A percentile compares a stretch with the other conserved stretches of the same genome.
Evolutionary conservation across 2,113 vertebrate genomes (phyloP).

Genomic region (Notechis scutatus): DNA sequence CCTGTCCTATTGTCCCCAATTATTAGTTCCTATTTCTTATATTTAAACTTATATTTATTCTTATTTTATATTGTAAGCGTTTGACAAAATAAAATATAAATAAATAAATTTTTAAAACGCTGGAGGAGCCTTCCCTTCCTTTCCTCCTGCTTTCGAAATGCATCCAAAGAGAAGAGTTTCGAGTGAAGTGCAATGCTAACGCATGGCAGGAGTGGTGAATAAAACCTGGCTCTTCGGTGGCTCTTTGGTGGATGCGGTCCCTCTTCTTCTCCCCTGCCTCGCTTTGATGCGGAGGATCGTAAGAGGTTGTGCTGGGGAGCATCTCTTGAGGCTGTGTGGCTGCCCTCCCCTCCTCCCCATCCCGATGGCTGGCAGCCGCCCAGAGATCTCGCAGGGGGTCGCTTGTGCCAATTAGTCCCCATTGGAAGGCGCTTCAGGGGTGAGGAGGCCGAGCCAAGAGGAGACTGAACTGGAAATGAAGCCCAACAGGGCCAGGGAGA

Average conservation of each 20-base stretch:
- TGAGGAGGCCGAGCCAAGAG: slow-evolving; percentile 46
- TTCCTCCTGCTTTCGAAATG: background rate
- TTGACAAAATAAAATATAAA: too few relatives aligned
- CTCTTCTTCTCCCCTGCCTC: background rate
- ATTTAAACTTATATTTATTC: too few relatives aligned
- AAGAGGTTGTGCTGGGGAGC: background rate
- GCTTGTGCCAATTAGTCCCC: background rate
- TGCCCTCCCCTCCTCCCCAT: background rate
- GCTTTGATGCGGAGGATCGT: background rate
- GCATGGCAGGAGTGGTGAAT: background rate
- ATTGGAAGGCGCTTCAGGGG: slow-evolving; percentile 34
- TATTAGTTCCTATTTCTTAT: too few relatives aligned
- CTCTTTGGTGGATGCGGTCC: background rate
- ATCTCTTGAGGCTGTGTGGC: background rate
- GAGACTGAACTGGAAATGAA: slow-evolving; percentile 38
- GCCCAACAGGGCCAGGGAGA: slow-evolving; percentile 34
- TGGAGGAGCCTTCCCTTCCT: background rate
- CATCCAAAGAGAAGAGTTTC: background rate
- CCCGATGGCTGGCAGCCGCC: background rate
- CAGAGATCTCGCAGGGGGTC: background rate
- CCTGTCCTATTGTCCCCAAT: too few relatives aligned
- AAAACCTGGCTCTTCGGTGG: background rate
- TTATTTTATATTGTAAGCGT: too few relatives aligned
- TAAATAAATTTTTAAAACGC: too few relatives aligned
- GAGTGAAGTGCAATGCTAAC: background rate